These are phyloP conservation scores for Agrypnia vestita DNA, from an alignment of 1,140 invertebrate species.

Conservation along the genomic window DNA sequence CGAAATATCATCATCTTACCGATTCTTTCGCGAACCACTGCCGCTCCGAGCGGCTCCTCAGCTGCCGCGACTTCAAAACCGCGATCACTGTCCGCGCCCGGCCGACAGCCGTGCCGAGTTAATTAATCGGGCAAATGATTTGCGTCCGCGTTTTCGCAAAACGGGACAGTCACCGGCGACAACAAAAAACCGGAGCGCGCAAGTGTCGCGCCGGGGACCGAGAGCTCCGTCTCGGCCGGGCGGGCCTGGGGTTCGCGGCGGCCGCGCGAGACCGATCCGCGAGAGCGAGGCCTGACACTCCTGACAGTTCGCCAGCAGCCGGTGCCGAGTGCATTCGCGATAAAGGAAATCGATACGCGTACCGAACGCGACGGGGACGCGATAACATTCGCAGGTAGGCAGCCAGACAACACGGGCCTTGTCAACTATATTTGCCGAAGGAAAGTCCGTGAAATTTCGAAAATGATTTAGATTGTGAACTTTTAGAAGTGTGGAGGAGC, in stretches of 20 bases:
- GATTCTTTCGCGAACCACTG: constrained; percentile 10
- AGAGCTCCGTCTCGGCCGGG: neutral
- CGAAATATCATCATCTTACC: too few relatives aligned
- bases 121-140: too few relatives aligned
- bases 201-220: neutral
- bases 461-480: too few relatives aligned
- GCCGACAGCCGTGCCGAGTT: too few relatives aligned
- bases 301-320: constrained; percentile 9
- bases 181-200: neutral
- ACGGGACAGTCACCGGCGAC: too few relatives aligned
- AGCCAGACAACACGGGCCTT: neutral
- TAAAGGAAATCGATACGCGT: constrained; percentile 29
- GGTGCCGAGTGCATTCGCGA: constrained; percentile 21
- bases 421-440: neutral
- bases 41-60: neutral
- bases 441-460: too few relatives aligned
- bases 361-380: neutral
- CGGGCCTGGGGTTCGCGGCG: neutral
- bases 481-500: neutral
- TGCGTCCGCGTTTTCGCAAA: too few relatives aligned
- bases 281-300: constrained; percentile 1
- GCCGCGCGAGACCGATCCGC: neutral
- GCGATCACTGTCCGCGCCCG: neutral
- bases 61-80: neutral
- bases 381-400: constrained; percentile 26